Evolutionary conservation across 2,797 vertebrate species (phyloP).

Genomic region (Macropus fuliginosus): DNA sequence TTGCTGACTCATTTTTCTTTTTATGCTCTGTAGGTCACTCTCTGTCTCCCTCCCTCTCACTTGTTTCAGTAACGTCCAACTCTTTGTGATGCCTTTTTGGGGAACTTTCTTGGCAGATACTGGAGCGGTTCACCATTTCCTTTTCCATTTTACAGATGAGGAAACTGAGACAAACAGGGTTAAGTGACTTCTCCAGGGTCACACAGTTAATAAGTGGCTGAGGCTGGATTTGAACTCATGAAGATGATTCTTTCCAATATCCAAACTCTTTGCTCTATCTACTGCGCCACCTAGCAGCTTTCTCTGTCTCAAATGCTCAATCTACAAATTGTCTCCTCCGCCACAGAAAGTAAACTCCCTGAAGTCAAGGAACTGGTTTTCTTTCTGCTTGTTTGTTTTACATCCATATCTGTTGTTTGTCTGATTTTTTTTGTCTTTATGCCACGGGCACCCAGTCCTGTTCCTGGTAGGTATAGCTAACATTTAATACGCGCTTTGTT

Average conservation of each 20-base stretch:
- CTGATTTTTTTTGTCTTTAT: not conserved
- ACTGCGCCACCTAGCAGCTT: not conserved
- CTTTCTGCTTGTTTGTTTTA: not conserved
- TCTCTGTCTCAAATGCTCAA: not conserved
- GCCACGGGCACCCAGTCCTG: not conserved
- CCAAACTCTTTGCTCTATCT: not conserved
- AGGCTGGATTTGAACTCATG: not conserved
- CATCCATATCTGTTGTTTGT: not conserved
- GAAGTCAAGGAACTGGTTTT: not conserved
- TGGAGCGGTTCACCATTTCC: not conserved
- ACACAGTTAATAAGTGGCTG: not conserved
- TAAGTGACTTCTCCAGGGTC: not conserved
- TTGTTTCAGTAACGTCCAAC: no score
- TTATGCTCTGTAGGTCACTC: no score
- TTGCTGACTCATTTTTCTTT: no score
- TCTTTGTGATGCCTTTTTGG: no score
- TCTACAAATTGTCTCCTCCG: not conserved
- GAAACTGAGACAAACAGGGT: not conserved
- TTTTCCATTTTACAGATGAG: not conserved
- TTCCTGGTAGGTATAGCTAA: not conserved
- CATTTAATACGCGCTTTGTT: not conserved
- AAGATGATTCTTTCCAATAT: no score
- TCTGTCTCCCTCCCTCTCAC: not conserved
- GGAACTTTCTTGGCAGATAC: not conserved
- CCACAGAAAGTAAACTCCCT: not conserved